These are phyloP conservation scores for Felis chaus DNA, from an alignment of 2,113 vertebrate species.

Conservation along the genomic window DNA sequence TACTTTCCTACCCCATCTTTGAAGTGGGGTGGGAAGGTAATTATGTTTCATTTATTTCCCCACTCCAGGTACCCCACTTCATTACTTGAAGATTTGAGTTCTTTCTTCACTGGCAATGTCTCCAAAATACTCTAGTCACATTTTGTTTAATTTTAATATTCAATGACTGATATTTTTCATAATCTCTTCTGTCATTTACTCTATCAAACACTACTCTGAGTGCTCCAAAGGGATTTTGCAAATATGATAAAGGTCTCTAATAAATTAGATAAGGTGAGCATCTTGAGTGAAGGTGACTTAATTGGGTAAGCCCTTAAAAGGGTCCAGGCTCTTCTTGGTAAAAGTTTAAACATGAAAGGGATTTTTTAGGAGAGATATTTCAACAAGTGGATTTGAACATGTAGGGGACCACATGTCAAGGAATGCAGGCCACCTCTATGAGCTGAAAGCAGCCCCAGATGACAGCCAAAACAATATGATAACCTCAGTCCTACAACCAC, in stretches of 20 bases:
- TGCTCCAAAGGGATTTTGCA: not conserved
- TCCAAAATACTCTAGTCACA: not conserved
- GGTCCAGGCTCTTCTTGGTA: not conserved
- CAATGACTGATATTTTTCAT: not conserved
- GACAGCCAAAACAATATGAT: not conserved
- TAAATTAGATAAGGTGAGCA: not conserved
- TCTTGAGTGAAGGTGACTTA: not conserved
- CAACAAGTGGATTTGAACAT: not conserved
- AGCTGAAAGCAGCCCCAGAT: not conserved
- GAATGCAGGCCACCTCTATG: not conserved
- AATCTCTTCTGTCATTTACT: not conserved
- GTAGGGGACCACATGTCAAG: too few species aligned
- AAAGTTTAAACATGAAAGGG: not conserved
- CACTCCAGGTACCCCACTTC: not conserved
- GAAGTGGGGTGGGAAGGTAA: not conserved
- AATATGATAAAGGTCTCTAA: not conserved
- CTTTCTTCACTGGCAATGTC: not conserved
- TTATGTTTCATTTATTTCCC: not conserved
- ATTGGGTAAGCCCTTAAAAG: not conserved
- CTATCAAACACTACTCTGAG: not conserved
- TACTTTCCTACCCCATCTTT: not conserved
- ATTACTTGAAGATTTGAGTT: not conserved
- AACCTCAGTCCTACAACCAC: not conserved
- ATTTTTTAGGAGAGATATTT: not conserved
- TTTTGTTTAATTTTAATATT: not conserved